phyloP scores from a whole-genome alignment of 2,113 vertebrate genomes.

The Galeopterus variegatus region DNA sequence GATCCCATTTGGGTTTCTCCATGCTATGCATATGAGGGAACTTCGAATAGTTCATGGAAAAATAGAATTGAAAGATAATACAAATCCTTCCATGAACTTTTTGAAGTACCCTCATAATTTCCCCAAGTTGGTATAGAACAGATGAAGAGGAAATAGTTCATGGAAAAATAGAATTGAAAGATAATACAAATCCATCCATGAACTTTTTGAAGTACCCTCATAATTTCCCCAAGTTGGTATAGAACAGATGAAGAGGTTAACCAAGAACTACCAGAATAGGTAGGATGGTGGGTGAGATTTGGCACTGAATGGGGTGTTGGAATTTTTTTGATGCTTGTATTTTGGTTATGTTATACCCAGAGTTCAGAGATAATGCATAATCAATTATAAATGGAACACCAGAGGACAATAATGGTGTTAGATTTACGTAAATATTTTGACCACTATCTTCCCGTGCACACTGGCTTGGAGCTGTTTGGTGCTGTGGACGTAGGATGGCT shows the following conservation, averaged over 20 bases:
- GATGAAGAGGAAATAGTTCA: background rate
- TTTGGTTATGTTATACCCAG: background rate
- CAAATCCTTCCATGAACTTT: too few relatives aligned
- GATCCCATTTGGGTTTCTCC: slow-evolving; percentile 41
- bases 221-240: background rate
- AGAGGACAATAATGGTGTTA: background rate
- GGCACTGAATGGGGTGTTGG: background rate
- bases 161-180: too few relatives aligned
- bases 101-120: too few relatives aligned
- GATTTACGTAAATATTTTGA: background rate
- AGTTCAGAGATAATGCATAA: background rate
- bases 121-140: background rate
- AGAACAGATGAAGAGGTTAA: slow-evolving; percentile 32
- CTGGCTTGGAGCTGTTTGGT: background rate
- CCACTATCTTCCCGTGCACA: background rate
- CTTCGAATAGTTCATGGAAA: too few relatives aligned
- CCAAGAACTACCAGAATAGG: slow-evolving; percentile 31
- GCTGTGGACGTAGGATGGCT: background rate
- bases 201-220: too few relatives aligned
- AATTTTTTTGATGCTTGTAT: slow-evolving; percentile 1
- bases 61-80: too few relatives aligned
- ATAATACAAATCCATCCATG: too few relatives aligned
- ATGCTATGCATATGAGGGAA: background rate
- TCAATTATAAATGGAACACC: background rate
- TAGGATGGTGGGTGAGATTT: slow-evolving; percentile 11